phyloP scores from a whole-genome alignment of 2,113 vertebrate genomes.

The Eretmochelys imbricata region DNA sequence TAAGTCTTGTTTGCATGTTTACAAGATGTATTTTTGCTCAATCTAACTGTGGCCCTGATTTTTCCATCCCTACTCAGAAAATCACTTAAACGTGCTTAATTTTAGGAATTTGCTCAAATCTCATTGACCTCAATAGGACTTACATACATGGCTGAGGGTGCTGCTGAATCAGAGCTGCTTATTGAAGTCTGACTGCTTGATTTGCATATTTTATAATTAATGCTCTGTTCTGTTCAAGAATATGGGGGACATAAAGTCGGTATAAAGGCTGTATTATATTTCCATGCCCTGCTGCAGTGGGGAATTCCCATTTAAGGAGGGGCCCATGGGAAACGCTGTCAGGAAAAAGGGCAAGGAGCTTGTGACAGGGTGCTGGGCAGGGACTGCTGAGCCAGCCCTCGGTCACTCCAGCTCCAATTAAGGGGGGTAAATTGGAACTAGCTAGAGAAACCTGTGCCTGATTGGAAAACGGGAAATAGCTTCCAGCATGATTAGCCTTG shows the following conservation, averaged over 20 bases:
- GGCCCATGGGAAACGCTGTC: neutral
- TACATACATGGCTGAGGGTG: fast-evolving
- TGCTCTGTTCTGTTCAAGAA: neutral
- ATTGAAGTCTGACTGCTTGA: fast-evolving
- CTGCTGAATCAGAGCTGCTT: neutral
- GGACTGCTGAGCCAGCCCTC: no score
- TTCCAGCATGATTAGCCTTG: no score
- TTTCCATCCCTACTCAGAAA: neutral
- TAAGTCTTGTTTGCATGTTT: neutral
- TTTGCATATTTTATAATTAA: neutral
- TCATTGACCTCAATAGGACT: fast-evolving
- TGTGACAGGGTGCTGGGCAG: no score
- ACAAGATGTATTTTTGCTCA: neutral
- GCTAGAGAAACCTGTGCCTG: no score
- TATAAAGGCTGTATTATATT: fast-evolving
- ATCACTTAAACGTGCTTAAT: neutral
- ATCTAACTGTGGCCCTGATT: neutral
- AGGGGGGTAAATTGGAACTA: no score
- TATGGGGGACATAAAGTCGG: neutral
- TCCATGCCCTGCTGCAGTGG: neutral
- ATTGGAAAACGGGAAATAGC: no score
- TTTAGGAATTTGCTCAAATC: neutral
- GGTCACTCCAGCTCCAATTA: no score
- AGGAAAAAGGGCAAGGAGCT: neutral
- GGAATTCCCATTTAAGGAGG: neutral